phyloP scores from a whole-genome alignment of 2,797 vertebrate species.

The Tympanoctomys barrerae region DNA sequence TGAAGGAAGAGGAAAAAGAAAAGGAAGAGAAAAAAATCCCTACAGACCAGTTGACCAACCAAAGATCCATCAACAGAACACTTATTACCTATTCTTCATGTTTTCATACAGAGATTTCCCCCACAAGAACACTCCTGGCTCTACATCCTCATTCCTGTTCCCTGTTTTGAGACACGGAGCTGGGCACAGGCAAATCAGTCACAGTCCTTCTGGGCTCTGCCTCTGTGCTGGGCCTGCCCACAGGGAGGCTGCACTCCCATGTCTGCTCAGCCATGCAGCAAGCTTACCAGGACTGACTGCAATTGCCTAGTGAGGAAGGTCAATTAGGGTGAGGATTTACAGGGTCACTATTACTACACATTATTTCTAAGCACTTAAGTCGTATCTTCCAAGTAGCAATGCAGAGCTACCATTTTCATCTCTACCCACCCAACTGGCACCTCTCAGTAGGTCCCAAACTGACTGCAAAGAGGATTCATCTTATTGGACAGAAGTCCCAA shows the following conservation, averaged over 20 bases:
- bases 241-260: background rate
- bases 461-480: background rate
- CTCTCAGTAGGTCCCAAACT: constrained; percentile 14
- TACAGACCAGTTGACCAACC: background rate
- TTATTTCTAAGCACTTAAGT: constrained; percentile 21
- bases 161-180: background rate
- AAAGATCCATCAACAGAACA: background rate
- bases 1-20: background rate
- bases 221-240: background rate
- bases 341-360: background rate
- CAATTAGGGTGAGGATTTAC: background rate
- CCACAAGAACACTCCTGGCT: background rate
- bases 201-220: background rate
- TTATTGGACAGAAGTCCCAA: constrained; percentile 21
- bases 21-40: background rate
- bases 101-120: background rate
- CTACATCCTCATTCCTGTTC: background rate
- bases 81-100: background rate
- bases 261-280: background rate
- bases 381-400: background rate
- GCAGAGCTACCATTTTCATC: background rate
- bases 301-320: background rate
- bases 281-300: background rate
- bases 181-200: background rate
- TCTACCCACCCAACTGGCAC: background rate